Percentiles rank a stretch among this genome's conserved stretches.
These are phyloP conservation scores for Varanus komodoensis DNA, from an alignment of 2,113 vertebrate genomes.

Conservation along the genomic window DNA sequence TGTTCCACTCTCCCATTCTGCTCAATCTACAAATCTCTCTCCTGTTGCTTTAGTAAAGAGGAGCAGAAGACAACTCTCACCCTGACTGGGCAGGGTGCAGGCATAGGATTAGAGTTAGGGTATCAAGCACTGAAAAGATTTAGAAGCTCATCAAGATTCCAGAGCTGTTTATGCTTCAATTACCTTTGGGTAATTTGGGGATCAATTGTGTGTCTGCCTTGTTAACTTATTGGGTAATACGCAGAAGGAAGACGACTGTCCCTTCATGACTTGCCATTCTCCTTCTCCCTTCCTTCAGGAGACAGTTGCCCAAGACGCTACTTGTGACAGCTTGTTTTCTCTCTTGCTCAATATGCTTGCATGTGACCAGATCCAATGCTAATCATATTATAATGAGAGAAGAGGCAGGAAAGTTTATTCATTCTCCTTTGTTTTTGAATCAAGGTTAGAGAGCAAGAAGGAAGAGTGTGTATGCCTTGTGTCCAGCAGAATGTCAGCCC, in stretches of 20 bases:
- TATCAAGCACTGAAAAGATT: neutral
- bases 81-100: neutral
- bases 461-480: neutral
- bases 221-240: neutral
- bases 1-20: neutral
- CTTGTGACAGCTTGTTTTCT: neutral
- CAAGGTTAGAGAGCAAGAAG: neutral
- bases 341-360: neutral
- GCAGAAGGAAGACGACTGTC: neutral
- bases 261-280: neutral
- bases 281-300: neutral
- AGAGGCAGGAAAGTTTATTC: neutral
- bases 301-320: neutral
- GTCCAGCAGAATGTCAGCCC: neutral
- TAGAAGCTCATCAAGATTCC: neutral
- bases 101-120: too few species aligned
- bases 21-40: neutral
- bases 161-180: fast-evolving
- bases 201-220: neutral
- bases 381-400: neutral
- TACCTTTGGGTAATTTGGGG: neutral
- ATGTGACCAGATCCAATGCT: neutral
- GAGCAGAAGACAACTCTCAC: slow-evolving; percentile 4
- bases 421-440: neutral
- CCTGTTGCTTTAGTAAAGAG: neutral